phyloP scores from a whole-genome alignment of 1,140 invertebrate species.

The Drosophila erecta region DNA sequence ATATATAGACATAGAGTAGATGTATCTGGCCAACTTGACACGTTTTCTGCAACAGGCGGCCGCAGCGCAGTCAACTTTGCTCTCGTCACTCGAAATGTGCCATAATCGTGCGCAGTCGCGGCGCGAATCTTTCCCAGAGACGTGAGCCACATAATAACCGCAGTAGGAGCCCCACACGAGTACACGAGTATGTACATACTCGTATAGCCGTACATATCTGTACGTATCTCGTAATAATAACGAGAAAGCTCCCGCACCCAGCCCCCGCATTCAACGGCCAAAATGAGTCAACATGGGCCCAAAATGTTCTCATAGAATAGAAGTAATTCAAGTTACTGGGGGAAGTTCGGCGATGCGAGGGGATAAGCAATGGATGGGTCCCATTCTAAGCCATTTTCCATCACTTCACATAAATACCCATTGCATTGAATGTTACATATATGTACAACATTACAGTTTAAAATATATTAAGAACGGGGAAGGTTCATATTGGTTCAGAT shows the following conservation, averaged over 20 bases:
- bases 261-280: constrained; percentile 10
- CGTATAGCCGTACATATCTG: constrained; percentile 8
- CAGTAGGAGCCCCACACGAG: constrained; percentile 33
- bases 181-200: constrained; percentile 36
- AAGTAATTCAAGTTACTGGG: neutral
- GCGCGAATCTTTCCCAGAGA: constrained; percentile 70
- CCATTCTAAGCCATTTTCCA: no score
- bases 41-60: constrained; percentile 72
- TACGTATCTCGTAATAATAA: constrained; percentile 48
- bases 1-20: constrained; percentile 36
- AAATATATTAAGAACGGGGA: no score
- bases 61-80: constrained; percentile 47
- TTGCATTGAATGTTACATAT: no score
- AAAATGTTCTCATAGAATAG: constrained; percentile 24
- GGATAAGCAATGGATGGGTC: neutral
- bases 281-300: constrained; percentile 30
- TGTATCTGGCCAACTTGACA: constrained; percentile 76
- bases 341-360: neutral
- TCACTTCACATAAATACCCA: no score
- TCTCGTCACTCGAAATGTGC: constrained; percentile 71
- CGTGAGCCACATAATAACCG: constrained; percentile 76
- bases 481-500: no score
- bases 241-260: constrained; percentile 59
- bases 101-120: constrained; percentile 80
- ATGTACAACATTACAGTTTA: no score